Conservation (phyloP, 2,113 vertebrate genomes). For the Oriolus oriolus region DNA sequence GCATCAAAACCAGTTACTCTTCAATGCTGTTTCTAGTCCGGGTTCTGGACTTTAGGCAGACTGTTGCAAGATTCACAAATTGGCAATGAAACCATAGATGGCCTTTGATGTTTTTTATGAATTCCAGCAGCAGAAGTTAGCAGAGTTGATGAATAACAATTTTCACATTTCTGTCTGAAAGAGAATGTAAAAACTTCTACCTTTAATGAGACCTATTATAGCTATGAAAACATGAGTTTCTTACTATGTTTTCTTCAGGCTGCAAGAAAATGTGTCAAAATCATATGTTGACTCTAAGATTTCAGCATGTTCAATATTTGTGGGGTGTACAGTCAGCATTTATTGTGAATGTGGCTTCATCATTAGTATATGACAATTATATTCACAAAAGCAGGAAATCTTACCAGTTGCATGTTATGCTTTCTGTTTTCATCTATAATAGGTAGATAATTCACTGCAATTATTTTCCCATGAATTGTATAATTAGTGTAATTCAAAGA, state of each 20-base stretch:
- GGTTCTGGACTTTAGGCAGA: neutral
- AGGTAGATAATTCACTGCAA: neutral
- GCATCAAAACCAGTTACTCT: neutral
- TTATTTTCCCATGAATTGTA: neutral
- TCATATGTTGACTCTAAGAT: neutral
- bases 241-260: neutral
- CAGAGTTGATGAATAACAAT: neutral
- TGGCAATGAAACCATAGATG: neutral
- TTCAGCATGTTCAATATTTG: neutral
- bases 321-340: neutral
- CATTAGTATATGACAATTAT: neutral
- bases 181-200: neutral
- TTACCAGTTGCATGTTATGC: neutral
- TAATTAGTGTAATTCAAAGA: neutral
- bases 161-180: neutral
- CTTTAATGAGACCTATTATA: neutral
- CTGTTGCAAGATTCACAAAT: neutral
- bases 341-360: neutral
- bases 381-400: neutral
- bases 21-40: neutral
- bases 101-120: neutral
- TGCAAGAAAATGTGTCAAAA: neutral
- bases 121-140: neutral
- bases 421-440: neutral
- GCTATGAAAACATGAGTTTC: neutral